phyloP scores from a whole-genome alignment of 1,140 invertebrate species.

The Pogonomyrmex californicus region DNA sequence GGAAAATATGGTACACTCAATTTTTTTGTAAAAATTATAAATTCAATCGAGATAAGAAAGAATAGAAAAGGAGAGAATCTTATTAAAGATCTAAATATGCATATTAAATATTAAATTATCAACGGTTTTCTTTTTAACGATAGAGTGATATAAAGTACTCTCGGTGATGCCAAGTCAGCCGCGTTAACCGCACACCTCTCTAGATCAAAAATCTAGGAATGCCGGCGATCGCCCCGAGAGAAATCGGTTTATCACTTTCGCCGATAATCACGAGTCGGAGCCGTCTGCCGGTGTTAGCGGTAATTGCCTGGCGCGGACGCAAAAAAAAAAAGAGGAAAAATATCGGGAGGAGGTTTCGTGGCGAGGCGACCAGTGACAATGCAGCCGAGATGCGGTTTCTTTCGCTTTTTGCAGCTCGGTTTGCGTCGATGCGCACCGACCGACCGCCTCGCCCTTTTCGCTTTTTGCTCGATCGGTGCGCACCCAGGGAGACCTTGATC shows the following conservation, averaged over 20 bases:
- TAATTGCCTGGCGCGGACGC: constrained; percentile 73
- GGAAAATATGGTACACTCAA: background rate
- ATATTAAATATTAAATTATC: constrained; percentile 23
- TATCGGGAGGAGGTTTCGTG: constrained; percentile 30
- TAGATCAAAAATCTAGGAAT: constrained; percentile 47
- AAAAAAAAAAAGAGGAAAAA: background rate
- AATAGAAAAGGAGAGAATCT: background rate
- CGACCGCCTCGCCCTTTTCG: constrained; percentile 67
- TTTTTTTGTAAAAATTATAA: background rate
- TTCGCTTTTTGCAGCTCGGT: constrained; percentile 71
- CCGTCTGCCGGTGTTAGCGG: constrained; percentile 79
- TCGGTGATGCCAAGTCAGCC: constrained; percentile 46
- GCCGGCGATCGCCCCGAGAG: constrained; percentile 20
- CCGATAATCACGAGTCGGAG: constrained; percentile 80
- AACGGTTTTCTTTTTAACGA: constrained; percentile 20
- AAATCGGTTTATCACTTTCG: constrained; percentile 76
- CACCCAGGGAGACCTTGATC: constrained; percentile 79
- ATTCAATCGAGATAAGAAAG: background rate
- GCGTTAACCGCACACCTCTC: constrained; percentile 35
- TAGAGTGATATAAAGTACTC: constrained; percentile 9
- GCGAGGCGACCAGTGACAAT: constrained; percentile 75
- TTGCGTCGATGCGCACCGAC: constrained; percentile 67
- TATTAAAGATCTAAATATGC: background rate
- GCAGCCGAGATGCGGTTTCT: constrained; percentile 71
- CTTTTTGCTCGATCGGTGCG: constrained; percentile 79